A percentile compares a stretch with the other conserved stretches of the same genome.
Evolutionary conservation across 2,797 vertebrate species (phyloP).

Genomic region (Coracias cyanogaster): DNA sequence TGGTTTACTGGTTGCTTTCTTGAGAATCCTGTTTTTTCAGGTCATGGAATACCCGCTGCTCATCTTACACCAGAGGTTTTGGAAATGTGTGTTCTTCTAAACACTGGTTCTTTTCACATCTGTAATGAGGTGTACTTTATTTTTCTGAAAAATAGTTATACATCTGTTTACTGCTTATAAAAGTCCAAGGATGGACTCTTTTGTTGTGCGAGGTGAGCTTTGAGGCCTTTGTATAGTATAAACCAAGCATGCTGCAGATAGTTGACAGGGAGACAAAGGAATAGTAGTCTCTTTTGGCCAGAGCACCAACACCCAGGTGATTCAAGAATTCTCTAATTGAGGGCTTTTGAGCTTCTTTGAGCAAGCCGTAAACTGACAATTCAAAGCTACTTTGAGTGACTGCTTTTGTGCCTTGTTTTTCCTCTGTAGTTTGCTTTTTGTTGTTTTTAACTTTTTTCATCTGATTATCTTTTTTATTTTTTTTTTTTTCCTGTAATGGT

Average conservation of each 20-base stretch:
- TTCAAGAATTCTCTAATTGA: not conserved
- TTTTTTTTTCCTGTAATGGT: rapidly evolving
- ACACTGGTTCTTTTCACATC: not conserved
- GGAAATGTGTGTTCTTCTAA: not conserved
- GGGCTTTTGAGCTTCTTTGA: not conserved
- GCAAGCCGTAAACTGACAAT: not conserved
- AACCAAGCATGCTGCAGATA: not conserved
- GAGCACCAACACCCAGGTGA: not conserved
- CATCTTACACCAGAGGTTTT: not conserved
- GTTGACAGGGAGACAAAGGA: not conserved
- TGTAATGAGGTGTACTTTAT: not conserved
- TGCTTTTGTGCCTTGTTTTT: not conserved
- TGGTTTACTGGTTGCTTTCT: not conserved
- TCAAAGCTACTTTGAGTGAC: not conserved
- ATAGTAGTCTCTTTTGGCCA: not conserved
- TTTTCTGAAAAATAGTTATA: not conserved
- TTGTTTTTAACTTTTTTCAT: not conserved
- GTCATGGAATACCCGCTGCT: not conserved
- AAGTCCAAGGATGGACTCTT: not conserved
- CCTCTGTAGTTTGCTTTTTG: not conserved
- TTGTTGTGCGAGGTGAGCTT: not conserved
- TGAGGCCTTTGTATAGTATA: not conserved
- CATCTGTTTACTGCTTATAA: not conserved
- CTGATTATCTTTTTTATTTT: not conserved
- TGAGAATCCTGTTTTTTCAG: not conserved